Evolutionary conservation across 2,888 invertebrate genomes (phyloP).

Genomic region (Drosophila stalkeri): DNA sequence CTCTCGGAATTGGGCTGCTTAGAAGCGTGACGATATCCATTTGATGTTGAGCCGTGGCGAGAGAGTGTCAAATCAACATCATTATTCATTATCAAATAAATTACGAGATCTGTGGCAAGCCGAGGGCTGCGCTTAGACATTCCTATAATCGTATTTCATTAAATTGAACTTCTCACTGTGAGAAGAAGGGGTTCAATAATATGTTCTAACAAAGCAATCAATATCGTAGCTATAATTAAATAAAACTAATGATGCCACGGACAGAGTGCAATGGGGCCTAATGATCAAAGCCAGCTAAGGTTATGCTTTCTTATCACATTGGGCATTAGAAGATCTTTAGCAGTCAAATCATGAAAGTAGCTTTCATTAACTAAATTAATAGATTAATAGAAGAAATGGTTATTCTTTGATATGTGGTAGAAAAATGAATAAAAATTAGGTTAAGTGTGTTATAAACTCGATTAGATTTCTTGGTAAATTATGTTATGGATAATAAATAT

Average conservation of each 20-base stretch:
- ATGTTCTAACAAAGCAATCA: slow-evolving; percentile 79
- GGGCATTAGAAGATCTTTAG: slow-evolving; percentile 2
- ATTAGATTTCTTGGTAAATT: background rate
- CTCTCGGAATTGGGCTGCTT: slow-evolving; percentile 21
- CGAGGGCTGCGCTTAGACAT: slow-evolving; percentile 7
- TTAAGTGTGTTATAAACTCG: background rate
- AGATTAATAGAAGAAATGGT: background rate
- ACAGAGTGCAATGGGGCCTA: slow-evolving; percentile 64
- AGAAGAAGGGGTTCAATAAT: slow-evolving; percentile 62
- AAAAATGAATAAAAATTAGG: background rate
- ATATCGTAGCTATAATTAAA: slow-evolving; percentile 76
- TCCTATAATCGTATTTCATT: slow-evolving; percentile 47
- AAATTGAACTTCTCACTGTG: slow-evolving; percentile 68
- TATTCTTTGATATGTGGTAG: background rate
- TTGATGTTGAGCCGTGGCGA: slow-evolving; percentile 57
- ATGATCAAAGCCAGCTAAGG: slow-evolving; percentile 50
- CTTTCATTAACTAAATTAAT: background rate
- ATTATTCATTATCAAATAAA: slow-evolving; percentile 81
- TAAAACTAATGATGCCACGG: slow-evolving; percentile 80
- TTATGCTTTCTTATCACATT: slow-evolving; percentile 11
- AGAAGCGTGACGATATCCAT: slow-evolving; percentile 74
- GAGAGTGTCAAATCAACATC: slow-evolving; percentile 79
- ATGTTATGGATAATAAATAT: background rate
- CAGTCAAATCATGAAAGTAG: background rate
- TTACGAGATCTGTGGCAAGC: slow-evolving; percentile 65